Percentiles rank a stretch among this genome's conserved stretches.
Conservation (phyloP, 2,113 vertebrate species). For the Hippocampus abdominalis region DNA sequence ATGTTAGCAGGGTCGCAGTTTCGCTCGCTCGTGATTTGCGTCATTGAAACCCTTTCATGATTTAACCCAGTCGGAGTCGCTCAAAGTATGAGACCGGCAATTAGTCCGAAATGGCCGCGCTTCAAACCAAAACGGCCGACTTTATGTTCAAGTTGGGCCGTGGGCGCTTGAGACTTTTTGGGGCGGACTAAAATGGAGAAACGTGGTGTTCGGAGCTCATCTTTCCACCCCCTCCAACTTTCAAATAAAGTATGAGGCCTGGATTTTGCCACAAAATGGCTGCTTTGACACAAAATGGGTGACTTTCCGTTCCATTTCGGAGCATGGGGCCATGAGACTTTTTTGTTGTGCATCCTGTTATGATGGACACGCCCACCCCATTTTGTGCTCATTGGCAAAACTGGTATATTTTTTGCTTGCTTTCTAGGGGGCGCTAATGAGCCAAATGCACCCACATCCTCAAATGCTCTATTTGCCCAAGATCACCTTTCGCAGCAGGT, state of each 20-base stretch:
- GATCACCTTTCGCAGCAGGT: no score
- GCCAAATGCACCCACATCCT: no score
- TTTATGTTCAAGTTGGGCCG: not conserved
- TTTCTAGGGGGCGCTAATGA: no score
- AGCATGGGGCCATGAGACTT: no score
- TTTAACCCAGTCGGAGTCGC: not conserved
- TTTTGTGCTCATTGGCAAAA: no score
- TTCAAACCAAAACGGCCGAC: not conserved
- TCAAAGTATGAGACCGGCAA: not conserved
- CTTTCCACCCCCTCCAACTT: not conserved
- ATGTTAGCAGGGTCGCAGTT: not conserved
- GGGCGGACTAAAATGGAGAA: not conserved
- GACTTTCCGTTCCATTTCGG: not conserved
- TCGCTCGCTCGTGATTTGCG: not conserved
- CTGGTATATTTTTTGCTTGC: no score
- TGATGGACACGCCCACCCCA: no score
- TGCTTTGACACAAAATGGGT: not conserved
- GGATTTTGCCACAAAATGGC: not conserved
- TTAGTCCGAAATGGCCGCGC: not conserved
- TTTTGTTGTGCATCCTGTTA: no score
- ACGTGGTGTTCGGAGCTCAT: no score
- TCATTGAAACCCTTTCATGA: not conserved
- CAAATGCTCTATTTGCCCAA: no score
- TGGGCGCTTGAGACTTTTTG: not conserved
- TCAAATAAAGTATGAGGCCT: not conserved